Evolutionary conservation across 2,113 vertebrate genomes (phyloP), one percentile per base, ranked within the genome.

Genomic region (Platysteira castanea): DNA sequence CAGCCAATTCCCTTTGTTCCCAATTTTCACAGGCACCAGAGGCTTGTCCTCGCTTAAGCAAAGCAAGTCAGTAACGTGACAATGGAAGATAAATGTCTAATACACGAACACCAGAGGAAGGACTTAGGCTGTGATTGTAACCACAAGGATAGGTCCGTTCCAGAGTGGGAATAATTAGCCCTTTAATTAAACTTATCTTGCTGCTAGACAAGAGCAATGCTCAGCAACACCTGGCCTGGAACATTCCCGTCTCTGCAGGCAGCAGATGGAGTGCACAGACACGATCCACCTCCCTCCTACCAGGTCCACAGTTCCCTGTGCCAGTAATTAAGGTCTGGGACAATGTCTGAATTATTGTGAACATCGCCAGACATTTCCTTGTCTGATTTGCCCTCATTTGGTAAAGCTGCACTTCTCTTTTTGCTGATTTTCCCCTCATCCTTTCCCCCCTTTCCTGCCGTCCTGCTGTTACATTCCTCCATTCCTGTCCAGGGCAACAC

Each of bases 131-230:
- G 12, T 2, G 19, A 82, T 56, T 79, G 52, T 65, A 89, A 84
- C 61, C 91, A 82, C 76, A 68, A 78, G 8, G 41, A 59, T 22
- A 90, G 39, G 74, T 79, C 88, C 70, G 0, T 56, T 81, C 61
- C 61, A 96, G 92, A 96, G 80, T 69, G 91, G 27, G 92, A 91
- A 88, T 97, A 97, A 98, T 98, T 97, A 97, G 95, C 88, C 94
- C 95, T 96, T 97, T 98, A 97, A 98, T 98, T 97, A 97, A 98
- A 96, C 95, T 97, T 96, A 82, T 95, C 93, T 96, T 82, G 41
- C 96, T 90, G 81, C 94, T 96, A 96, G 68, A 96, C 96, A 94
- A 97, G 94, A 96, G 93, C 95, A 96, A 70, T 33, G 42, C 96
- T 92, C 87, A 91, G 95, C 91, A 95, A 74, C 96, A 96, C 96